These are phyloP conservation scores for Porites divaricata DNA, from an alignment of 92 coral and sea anemone genomes.

Conservation along the genomic window DNA sequence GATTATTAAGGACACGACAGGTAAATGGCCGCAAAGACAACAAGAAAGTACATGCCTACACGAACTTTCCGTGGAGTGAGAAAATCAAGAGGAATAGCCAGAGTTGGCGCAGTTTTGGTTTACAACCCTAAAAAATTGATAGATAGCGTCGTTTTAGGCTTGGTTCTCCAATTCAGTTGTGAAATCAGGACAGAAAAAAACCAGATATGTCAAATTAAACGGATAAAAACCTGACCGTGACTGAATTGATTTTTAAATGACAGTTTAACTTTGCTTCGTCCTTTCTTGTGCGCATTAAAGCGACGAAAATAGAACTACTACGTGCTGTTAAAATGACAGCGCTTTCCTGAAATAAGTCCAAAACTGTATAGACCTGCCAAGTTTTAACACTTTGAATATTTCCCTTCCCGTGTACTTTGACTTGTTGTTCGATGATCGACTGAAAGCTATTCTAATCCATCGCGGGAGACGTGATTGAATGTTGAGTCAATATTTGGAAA, in stretches of 20 bases:
- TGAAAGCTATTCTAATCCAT: slow-evolving; percentile 30
- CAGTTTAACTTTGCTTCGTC: background rate
- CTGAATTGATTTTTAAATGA: background rate
- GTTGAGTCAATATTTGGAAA: slow-evolving; percentile 35
- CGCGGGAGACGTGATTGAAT: slow-evolving; percentile 41
- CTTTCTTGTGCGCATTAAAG: background rate
- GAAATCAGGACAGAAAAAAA: background rate
- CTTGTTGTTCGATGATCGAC: slow-evolving; percentile 21
- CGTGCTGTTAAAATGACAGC: background rate
- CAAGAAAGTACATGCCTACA: slow-evolving; percentile 10
- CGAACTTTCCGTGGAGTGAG: slow-evolving; percentile 31
- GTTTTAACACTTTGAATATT: too few species aligned
- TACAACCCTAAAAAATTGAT: background rate
- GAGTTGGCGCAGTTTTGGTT: background rate
- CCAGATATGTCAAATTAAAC: background rate
- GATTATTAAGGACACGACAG: slow-evolving; percentile 19
- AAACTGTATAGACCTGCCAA: background rate
- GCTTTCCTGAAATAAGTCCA: background rate
- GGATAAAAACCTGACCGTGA: background rate
- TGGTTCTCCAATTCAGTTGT: background rate
- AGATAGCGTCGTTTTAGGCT: background rate
- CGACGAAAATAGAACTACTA: too few species aligned
- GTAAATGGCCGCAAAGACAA: slow-evolving; percentile 26
- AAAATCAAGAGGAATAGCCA: background rate
- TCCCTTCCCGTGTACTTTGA: background rate